phyloP scores from a whole-genome alignment of 37 sponge, comb jelly and placozoan species.

The Cladorhizidae sp. region DNA sequence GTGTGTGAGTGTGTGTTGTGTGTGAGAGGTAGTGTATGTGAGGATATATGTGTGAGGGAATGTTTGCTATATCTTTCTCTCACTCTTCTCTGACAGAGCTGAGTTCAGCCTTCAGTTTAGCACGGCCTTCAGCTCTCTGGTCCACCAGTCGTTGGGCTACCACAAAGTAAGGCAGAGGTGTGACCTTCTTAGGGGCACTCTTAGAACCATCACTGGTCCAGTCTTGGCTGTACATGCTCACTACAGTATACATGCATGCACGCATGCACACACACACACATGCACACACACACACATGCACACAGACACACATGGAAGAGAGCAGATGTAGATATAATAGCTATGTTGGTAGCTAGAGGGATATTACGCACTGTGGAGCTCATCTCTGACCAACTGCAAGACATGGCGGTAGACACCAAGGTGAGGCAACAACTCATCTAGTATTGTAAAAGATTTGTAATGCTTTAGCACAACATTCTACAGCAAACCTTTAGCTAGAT shows the following conservation, averaged over 20 bases:
- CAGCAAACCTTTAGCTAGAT: too few species aligned
- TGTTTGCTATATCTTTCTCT: conserved; percentile 1
- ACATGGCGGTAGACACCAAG: conserved; percentile 78
- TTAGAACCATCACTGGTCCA: conserved; percentile 5
- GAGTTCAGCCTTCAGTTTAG: conserved; percentile 33
- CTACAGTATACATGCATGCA: conserved; percentile 5
- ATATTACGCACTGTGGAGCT: conserved; percentile 39
- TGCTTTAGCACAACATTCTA: too few species aligned
- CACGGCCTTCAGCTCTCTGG: conserved; percentile 26
- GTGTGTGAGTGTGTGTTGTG: too few species aligned
- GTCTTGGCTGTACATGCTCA: conserved; percentile 51
- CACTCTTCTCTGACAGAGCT: conserved; percentile 51
- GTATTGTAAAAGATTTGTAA: too few species aligned
- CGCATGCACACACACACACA: not conserved
- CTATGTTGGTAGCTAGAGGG: not conserved
- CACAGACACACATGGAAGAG: too few species aligned
- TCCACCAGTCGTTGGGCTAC: conserved; percentile 44
- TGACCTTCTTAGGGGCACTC: not conserved
- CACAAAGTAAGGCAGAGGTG: conserved; percentile 54
- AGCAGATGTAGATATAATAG: too few species aligned
- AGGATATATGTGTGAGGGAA: too few species aligned
- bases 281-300: not conserved
- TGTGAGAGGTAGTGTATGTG: too few species aligned
- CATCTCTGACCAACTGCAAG: conserved; percentile 60
- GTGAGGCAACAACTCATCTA: conserved; percentile 74